Evolutionary conservation across 2,113 vertebrate species (phyloP).

Genomic region (Anthoscopus minutus): DNA sequence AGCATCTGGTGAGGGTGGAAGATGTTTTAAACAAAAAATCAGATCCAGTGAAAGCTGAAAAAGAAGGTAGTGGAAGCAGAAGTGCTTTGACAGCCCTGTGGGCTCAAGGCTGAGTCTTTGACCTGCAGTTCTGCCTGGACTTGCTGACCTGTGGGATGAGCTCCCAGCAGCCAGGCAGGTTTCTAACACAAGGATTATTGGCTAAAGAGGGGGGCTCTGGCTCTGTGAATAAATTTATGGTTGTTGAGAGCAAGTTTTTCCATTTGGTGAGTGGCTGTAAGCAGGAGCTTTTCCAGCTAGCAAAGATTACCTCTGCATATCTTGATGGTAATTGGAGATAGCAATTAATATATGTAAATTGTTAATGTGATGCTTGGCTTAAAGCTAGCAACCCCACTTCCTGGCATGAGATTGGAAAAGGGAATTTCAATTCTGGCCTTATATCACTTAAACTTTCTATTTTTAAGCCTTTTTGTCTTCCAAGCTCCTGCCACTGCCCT

Average conservation of each 20-base stretch:
- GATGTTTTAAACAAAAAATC: background rate
- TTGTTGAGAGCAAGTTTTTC: background rate
- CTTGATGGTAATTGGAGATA: background rate
- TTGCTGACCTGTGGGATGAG: background rate
- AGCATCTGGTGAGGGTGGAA: background rate
- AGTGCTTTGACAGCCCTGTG: background rate
- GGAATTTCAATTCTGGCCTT: background rate
- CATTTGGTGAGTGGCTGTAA: background rate
- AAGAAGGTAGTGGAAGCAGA: background rate
- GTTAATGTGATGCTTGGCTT: background rate
- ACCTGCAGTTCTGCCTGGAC: background rate
- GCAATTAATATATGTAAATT: background rate
- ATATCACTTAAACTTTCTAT: background rate
- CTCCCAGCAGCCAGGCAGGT: background rate
- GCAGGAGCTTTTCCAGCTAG: constrained; percentile 2
- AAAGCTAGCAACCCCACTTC: background rate
- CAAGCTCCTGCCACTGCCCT: background rate
- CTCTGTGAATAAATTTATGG: background rate
- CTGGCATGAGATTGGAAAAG: background rate
- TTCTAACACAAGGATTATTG: background rate
- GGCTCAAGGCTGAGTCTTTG: background rate
- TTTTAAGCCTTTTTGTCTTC: background rate
- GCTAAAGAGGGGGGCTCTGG: background rate
- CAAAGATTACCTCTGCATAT: background rate
- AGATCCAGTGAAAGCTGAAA: background rate